These are phyloP conservation scores for Sebastes jordani DNA, from an alignment of 2,797 vertebrate species.

Conservation along the genomic window DNA sequence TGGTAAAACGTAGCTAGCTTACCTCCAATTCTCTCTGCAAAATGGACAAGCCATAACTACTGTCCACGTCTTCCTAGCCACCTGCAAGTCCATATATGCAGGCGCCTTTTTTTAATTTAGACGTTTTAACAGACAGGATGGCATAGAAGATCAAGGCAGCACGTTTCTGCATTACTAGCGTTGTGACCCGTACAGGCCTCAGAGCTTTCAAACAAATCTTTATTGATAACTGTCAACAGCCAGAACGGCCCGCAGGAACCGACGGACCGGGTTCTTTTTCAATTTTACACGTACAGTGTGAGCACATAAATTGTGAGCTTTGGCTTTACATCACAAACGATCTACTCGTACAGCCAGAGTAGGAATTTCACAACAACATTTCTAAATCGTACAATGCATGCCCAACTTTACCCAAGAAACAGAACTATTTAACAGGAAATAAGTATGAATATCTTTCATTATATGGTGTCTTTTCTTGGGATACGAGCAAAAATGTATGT, in stretches of 20 bases:
- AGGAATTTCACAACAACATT: too few species aligned
- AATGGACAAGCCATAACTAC: not conserved
- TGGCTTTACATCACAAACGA: too few species aligned
- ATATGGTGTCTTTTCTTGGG: not conserved
- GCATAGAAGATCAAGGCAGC: too few species aligned
- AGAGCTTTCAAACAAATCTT: not conserved
- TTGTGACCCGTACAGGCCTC: not conserved
- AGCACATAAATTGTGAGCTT: too few species aligned
- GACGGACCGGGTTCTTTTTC: not conserved
- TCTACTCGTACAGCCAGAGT: too few species aligned
- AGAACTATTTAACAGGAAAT: not conserved
- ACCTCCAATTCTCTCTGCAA: not conserved
- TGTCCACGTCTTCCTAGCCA: not conserved
- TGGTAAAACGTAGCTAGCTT: not conserved
- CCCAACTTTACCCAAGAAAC: not conserved
- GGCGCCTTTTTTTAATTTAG: too few species aligned
- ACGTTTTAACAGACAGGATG: too few species aligned
- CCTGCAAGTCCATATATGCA: accelerated
- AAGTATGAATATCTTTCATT: not conserved
- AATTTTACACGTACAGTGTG: too few species aligned
- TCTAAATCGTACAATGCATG: too few species aligned
- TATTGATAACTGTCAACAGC: not conserved
- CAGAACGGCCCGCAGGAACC: too few species aligned
- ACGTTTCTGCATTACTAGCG: not conserved
- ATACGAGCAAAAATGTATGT: not conserved